phyloP scores from a whole-genome alignment of 2,888 invertebrate species.

The Octonoba sinensis region DNA sequence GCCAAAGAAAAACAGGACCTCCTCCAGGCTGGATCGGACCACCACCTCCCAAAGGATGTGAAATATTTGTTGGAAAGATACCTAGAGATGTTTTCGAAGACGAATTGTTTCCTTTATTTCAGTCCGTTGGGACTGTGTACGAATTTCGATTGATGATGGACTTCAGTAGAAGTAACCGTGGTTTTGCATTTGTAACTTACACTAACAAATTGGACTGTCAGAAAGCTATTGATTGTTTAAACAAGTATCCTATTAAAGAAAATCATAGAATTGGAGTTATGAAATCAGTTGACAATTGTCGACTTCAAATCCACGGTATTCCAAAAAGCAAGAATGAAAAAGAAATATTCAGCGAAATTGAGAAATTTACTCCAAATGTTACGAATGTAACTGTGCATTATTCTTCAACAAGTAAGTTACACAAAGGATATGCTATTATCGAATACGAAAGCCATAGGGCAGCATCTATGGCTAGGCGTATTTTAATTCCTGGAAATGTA shows the following conservation, averaged over 20 bases:
- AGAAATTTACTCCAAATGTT: constrained; percentile 79
- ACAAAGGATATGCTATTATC: constrained; percentile 86
- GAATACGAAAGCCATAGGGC: constrained; percentile 82
- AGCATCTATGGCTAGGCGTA: constrained; percentile 73
- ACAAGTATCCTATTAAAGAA: constrained; percentile 79
- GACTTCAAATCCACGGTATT: constrained; percentile 82
- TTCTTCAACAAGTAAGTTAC: constrained; percentile 75
- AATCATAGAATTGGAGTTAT: constrained; percentile 80
- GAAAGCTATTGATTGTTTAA: constrained; percentile 77
- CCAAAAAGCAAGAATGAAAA: constrained; percentile 79
- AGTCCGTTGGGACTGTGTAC: constrained; percentile 78
- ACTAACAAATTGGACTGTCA: constrained; percentile 76
- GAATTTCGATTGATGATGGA: constrained; percentile 82
- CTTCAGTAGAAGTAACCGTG: constrained; percentile 82
- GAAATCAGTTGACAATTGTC: constrained; percentile 84
- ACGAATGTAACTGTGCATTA: constrained; percentile 79
- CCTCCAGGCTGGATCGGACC: constrained; percentile 75
- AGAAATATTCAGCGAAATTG: constrained; percentile 74
- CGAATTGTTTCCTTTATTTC: constrained; percentile 80
- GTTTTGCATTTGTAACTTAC: constrained; percentile 82
- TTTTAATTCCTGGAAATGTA: constrained; percentile 71
- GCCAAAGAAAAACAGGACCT: constrained; percentile 79
- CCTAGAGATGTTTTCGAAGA: constrained; percentile 84
- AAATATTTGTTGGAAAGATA: constrained; percentile 84
- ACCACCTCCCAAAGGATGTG: constrained; percentile 78